These are phyloP conservation scores for Epirrhoe tristata DNA, from an alignment of 2,888 invertebrate genomes.

Conservation along the genomic window DNA sequence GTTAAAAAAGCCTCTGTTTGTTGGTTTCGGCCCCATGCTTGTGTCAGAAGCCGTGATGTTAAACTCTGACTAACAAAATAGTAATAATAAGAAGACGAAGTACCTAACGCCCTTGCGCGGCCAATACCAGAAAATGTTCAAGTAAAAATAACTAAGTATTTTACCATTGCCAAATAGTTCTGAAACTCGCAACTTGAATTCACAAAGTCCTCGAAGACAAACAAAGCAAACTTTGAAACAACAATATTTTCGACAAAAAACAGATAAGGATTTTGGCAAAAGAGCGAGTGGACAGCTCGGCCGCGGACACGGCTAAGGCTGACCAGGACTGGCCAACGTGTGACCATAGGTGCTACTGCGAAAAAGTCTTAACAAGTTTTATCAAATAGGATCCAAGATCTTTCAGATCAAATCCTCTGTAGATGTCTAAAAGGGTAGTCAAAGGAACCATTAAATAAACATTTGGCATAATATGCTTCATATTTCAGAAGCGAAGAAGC, in stretches of 20 bases:
- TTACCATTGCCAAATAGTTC: neutral
- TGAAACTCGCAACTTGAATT: slow-evolving; percentile 18
- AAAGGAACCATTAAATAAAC: too few species aligned
- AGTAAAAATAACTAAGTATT: too few species aligned
- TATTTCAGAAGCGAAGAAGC: too few species aligned
- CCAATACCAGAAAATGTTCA: neutral
- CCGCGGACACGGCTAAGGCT: slow-evolving; percentile 18
- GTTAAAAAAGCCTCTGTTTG: too few species aligned
- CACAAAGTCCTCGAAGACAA: slow-evolving; percentile 23
- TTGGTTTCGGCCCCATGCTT: too few species aligned
- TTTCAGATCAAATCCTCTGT: too few species aligned
- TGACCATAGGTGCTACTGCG: slow-evolving; percentile 29
- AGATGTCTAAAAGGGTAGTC: too few species aligned
- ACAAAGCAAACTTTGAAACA: slow-evolving; percentile 26
- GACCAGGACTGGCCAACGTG: slow-evolving; percentile 32
- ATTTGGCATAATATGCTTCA: too few species aligned
- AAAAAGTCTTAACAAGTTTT: slow-evolving; percentile 1
- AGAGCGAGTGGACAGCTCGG: slow-evolving; percentile 26
- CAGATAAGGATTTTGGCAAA: slow-evolving; percentile 28
- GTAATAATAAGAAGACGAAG: too few species aligned
- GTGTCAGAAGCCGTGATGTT: too few species aligned
- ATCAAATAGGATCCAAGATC: too few species aligned
- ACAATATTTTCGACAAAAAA: slow-evolving; percentile 27
- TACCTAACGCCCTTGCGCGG: neutral
- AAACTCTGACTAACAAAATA: too few species aligned